Base-by-base conservation (phyloP, 2,113 vertebrate species). In the Halcyon senegalensis region DNA sequence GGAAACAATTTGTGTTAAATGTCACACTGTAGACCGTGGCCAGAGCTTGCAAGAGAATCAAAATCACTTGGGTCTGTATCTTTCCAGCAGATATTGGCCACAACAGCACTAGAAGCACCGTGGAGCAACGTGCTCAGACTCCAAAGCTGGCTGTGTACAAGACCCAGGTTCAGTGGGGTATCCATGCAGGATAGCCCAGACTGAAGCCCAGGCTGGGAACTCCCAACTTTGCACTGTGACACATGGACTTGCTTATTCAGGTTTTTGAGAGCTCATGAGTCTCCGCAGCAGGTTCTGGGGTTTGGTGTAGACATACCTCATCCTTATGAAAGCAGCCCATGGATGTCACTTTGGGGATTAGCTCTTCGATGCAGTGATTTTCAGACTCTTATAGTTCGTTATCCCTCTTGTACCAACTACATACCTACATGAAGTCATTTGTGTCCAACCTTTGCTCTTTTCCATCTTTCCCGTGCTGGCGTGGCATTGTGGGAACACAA, bases 381-480 rank as follows among this genome's bases (percentile, higher is more conserved):
- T 85, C 81, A 94, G 93, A 93, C 87, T 94, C 74, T 95, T 94
- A 75, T 95, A 63, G 68, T 83, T 96, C 90, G 77, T 94, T 94
- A 16, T 62, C 66, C 96, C 84, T 96, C 79, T 82, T 94, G 89
- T 80, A 89, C 41, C 63, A 91, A 87, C 50, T 73, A 76, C 33
- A 25, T 83, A 55, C 87, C 95, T 85, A 69, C 63, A 82, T 74
- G 23, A 83, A 76, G 35, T 58, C 3, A 50, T 86, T 89, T 93
- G 19, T 75, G 59, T 53, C 58, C 80, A 41, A 3, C 75, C 41
- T 83, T 84, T 59, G 25, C 31, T 82, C 41, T 85, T 89, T 58
- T 81, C 74, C 15, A 18, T 80, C 75, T 85, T 86, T 87, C 33
- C 56, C 44, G 43, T 89, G 30, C 63, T 72, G 64, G 17, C 6